Evolutionary conservation across 2,888 invertebrate genomes (phyloP), one percentile per base, ranked within the genome.

Genomic region (Cantharis flavilabris): DNA sequence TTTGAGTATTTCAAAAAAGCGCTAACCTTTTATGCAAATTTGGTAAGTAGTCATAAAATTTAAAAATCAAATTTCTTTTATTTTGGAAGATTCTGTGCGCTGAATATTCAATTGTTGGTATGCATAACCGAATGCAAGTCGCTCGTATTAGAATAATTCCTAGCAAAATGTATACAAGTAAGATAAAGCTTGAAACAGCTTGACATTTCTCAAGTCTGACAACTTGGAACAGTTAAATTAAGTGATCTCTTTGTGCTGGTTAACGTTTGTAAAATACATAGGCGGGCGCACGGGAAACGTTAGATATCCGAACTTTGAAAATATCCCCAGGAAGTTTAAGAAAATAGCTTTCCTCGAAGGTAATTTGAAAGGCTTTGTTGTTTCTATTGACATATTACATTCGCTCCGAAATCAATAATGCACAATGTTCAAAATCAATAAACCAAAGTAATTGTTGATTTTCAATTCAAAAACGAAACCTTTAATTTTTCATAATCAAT

Each of bases 161-260:
- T 28, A 18, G 70, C 65, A 73, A 72, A 76, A 30, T 76, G 69
- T 72, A 76, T 72, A 64, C 67, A 73, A 70, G 26, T 62, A 65
- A 77, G 74, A 73, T 73, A 77, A 77, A 77, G 77, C 73, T 62
- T 33, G 72, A 76, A 73, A 72, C 70, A 77, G 77, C 71, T 77
- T 77, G 77, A 71, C 77, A 71, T 77, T 77, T 69, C 73, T 74
- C 71, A 75, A 74, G 73, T 74, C 73, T 73, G 70, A 71, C 73
- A 73, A 73, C 71, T 73, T 73, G 18, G 74, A 74, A 74, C 71
- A 71, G 71, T 73, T 77, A 77, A 77, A 71, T 77, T 77, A 77
- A 70, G 77, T 73, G 30, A 62, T 49, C 71, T 49, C 71, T 77
- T 77, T 74, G 77, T 77, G 65, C 69, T 16, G 73, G 73, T 72